Evolutionary conservation across 2,113 vertebrate species (phyloP).

Genomic region (Cebidichthys violaceus): DNA sequence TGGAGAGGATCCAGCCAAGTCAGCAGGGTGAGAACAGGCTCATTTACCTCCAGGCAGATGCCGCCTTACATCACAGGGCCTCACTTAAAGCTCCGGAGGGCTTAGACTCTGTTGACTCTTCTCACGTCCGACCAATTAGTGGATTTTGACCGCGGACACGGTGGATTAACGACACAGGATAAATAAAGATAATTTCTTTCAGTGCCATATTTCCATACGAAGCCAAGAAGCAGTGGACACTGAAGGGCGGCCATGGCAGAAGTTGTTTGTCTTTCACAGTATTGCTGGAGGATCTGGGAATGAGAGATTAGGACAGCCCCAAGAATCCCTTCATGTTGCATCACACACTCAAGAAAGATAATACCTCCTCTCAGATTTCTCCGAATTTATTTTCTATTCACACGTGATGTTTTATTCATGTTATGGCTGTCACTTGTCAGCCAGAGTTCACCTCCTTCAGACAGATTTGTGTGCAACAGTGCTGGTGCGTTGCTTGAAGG

Average conservation of each 20-base stretch:
- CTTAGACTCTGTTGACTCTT: constrained; percentile 42
- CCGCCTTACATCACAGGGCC: constrained; percentile 62
- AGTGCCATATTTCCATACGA: background rate
- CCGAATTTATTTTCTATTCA: constrained; percentile 44
- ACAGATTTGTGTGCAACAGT: constrained; percentile 50
- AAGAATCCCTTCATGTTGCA: constrained; percentile 46
- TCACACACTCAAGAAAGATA: constrained; percentile 42
- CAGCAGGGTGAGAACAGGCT: constrained; percentile 73
- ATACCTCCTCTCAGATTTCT: constrained; percentile 46
- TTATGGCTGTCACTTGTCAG: constrained; percentile 65
- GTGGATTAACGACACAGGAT: background rate
- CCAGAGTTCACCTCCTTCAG: constrained; percentile 55
- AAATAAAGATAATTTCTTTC: background rate
- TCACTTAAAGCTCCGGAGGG: constrained; percentile 50
- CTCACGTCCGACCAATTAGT: constrained; percentile 37
- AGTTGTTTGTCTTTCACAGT: constrained; percentile 26
- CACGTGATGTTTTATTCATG: constrained; percentile 71
- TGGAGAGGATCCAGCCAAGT: constrained; percentile 71
- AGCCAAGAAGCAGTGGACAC: background rate
- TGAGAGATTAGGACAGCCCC: constrained; percentile 38
- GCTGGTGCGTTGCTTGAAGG: constrained; percentile 36
- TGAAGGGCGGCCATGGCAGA: background rate
- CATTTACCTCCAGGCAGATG: constrained; percentile 72
- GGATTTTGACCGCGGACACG: constrained; percentile 8
- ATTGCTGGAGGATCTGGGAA: constrained; percentile 27